Conservation (phyloP, 2,888 invertebrate genomes). For the Augiades crinisus region DNA sequence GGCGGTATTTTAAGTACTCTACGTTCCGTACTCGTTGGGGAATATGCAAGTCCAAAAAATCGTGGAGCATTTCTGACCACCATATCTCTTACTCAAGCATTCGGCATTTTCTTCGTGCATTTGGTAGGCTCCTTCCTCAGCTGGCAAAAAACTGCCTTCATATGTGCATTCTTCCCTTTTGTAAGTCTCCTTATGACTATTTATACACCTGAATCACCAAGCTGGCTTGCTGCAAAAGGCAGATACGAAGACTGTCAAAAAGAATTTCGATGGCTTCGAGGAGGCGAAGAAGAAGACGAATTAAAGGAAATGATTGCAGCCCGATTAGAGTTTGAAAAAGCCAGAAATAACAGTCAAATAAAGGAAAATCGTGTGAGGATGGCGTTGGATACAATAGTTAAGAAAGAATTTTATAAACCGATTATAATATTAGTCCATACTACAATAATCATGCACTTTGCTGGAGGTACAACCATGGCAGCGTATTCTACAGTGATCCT, state of each 20-base stretch:
- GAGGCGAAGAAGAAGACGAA: conserved; percentile 65
- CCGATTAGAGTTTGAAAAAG: conserved; percentile 37
- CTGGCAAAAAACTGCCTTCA: conserved; percentile 79
- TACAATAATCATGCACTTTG: conserved; percentile 82
- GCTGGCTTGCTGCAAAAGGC: conserved; percentile 82
- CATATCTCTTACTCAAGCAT: conserved; percentile 79
- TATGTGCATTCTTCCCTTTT: conserved; percentile 65
- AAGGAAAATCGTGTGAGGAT: conserved; percentile 22
- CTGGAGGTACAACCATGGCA: conserved; percentile 84
- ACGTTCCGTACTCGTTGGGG: conserved; percentile 75
- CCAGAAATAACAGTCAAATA: conserved; percentile 27
- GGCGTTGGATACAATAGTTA: conserved; percentile 15
- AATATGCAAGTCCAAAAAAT: conserved; percentile 80
- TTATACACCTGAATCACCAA: conserved; percentile 82
- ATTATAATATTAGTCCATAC: conserved; percentile 80
- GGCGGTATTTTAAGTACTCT: conserved; percentile 74
- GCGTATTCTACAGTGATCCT: conserved; percentile 84
- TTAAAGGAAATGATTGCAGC: conserved; percentile 56
- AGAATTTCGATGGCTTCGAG: conserved; percentile 81
- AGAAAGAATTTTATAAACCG: conserved; percentile 74
- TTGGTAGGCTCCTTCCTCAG: conserved; percentile 79
- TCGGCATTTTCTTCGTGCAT: conserved; percentile 83
- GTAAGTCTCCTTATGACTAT: conserved; percentile 62
- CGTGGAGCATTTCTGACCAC: conserved; percentile 82
- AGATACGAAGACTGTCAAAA: conserved; percentile 74